Evolutionary conservation across 2,113 vertebrate species (phyloP).

Genomic region (Pipa parva): DNA sequence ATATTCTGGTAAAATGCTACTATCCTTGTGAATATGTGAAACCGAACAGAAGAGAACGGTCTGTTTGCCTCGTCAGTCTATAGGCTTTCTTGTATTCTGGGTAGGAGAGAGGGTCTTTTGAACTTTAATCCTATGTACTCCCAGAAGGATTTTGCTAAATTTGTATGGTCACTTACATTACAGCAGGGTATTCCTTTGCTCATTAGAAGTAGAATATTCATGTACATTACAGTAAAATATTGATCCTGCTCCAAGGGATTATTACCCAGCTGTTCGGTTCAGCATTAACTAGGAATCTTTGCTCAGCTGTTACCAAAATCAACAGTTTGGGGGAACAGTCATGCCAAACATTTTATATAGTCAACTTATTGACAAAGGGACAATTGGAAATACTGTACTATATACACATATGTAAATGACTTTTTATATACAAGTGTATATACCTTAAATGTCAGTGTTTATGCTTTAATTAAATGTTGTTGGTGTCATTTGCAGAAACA

Average conservation of each 20-base stretch:
- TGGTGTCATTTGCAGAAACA: too few relatives aligned
- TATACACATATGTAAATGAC: too few relatives aligned
- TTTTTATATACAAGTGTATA: too few relatives aligned
- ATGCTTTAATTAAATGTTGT: too few relatives aligned
- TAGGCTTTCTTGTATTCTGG: background rate
- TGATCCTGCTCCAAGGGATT: conserved; percentile 17
- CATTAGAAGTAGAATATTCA: conserved; percentile 23
- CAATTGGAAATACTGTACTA: too few relatives aligned
- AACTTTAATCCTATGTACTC: conserved; percentile 18
- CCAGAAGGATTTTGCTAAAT: conserved; percentile 14
- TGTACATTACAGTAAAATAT: conserved; percentile 28
- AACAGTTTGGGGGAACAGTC: background rate
- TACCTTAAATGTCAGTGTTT: too few relatives aligned
- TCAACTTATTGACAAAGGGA: too few relatives aligned
- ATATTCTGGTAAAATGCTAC: conserved; percentile 5
- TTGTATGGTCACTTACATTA: background rate
- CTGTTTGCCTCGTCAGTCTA: background rate
- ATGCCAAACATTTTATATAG: background rate
- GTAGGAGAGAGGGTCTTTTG: background rate
- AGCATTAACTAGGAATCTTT: conserved; percentile 36
- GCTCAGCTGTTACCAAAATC: conserved; percentile 22
- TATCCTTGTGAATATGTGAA: background rate
- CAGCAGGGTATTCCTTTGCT: conserved; percentile 12
- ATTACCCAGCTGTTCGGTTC: conserved; percentile 1
- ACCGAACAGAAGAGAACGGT: background rate